These are phyloP conservation scores for Agelastica alni DNA, from an alignment of 2,888 invertebrate species.

Conservation along the genomic window DNA sequence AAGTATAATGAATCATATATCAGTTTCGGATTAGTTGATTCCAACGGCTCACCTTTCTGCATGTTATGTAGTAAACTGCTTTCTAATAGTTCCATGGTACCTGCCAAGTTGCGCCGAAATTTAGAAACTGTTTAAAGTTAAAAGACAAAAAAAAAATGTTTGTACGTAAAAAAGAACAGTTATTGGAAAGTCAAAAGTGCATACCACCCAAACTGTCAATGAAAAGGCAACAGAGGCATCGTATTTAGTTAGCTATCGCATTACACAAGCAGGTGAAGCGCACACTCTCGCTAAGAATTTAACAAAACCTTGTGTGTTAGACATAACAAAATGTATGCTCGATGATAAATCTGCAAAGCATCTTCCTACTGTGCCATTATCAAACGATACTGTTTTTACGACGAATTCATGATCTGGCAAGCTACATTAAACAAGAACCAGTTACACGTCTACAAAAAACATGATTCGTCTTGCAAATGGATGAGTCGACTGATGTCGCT, in stretches of 20 bases:
- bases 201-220: background rate
- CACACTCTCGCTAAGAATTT: constrained; percentile 21
- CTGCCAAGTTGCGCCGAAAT: constrained; percentile 5
- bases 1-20: too few species aligned
- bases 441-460: constrained; percentile 9
- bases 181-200: too few species aligned
- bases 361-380: background rate
- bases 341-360: constrained; percentile 23
- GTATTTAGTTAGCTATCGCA: constrained; percentile 3
- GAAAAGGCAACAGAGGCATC: constrained; percentile 5
- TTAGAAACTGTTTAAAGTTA: background rate
- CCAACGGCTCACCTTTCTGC: background rate
- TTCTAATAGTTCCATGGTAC: constrained; percentile 11
- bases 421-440: background rate
- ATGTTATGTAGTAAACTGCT: constrained; percentile 6
- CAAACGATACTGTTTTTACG: too few species aligned
- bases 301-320: constrained; percentile 18
- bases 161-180: too few species aligned
- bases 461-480: constrained; percentile 42
- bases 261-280: background rate
- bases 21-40: too few species aligned
- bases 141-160: too few species aligned
- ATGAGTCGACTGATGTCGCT: constrained; percentile 39
- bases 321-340: constrained; percentile 25
- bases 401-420: background rate